Base-by-base conservation (phyloP, 2,888 invertebrate species). In the Oscheius sp. region DNA sequence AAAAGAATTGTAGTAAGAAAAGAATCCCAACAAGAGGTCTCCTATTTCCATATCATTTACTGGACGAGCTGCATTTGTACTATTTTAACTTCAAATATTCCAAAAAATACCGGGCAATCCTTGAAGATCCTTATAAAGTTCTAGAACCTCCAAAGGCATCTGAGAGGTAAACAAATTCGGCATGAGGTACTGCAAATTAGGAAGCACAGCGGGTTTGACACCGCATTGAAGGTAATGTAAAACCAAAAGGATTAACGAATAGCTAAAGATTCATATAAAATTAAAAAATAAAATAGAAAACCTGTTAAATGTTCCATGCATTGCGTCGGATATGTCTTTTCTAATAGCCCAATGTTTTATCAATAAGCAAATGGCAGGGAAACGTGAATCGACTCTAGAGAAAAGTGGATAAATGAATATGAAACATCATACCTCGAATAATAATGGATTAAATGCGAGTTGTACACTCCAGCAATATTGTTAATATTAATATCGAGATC, bases 401-500 rank as follows among this genome's bases (percentile, higher is more conserved):
- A 3, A 35, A 3, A n/a, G 3, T 35, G 3, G 9, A 35, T 35
- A 35, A 35, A 35, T n/a, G 2, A 35, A 41, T 49, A n/a, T 29
- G 23, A 27, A 16, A 13, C 7, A 12, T 49, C 72, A 27, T 35
- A 86, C 86, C 78, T 73, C 6, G 86, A 80, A 76, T 88, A 88
- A 73, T 88, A 85, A 64, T 88, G 88, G 23, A 87, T 76, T 16
- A 88, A 70, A 73, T 88, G 85, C 0, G 86, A 85, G 72, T 88
- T 88, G 76, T 86, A 84, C n/a, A 88, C 83, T 27, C 88, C 88
- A 18, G 88, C 83, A 16, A 80, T 75, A 61, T 88, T 88, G 75
- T 88, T 88, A 2, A 83, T 74, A 68, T 88, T 88, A 21, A 88
- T 76, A 77, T 88, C 88, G 16, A 88, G 80, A 61, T 88, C 85